phyloP scores from a whole-genome alignment of 2,113 vertebrate species.

The Phaethon lepturus region DNA sequence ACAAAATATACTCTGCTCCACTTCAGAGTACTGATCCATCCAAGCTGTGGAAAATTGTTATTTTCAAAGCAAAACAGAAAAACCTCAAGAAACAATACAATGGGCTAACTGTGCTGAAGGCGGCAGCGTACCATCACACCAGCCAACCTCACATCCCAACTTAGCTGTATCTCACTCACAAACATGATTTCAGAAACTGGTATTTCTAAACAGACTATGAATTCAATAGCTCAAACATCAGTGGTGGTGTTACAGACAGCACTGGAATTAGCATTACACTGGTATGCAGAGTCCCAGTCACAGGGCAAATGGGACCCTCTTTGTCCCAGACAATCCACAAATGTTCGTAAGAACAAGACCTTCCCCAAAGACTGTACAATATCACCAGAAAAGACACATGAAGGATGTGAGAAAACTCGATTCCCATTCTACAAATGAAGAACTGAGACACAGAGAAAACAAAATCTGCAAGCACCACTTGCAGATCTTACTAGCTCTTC shows the following conservation, averaged over 20 bases:
- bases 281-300: not conserved
- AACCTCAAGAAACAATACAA: not conserved
- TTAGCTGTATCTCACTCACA: not conserved
- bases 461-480: not conserved
- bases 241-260: not conserved
- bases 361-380: not conserved
- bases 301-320: not conserved
- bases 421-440: not conserved
- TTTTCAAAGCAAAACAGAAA: not conserved
- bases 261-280: not conserved
- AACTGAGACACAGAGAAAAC: not conserved
- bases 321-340: not conserved
- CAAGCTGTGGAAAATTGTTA: accelerated
- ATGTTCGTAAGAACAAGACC: not conserved
- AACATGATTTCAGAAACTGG: not conserved
- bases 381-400: not conserved
- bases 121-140: not conserved
- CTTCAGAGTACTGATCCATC: not conserved
- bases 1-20: not conserved
- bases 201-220: not conserved
- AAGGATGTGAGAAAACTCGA: not conserved
- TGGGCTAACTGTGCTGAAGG: not conserved
- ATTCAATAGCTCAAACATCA: not conserved
- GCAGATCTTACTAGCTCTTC: not conserved
- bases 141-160: not conserved